Conservation (phyloP, 2,888 invertebrate species). For the Xestia ashworthii region DNA sequence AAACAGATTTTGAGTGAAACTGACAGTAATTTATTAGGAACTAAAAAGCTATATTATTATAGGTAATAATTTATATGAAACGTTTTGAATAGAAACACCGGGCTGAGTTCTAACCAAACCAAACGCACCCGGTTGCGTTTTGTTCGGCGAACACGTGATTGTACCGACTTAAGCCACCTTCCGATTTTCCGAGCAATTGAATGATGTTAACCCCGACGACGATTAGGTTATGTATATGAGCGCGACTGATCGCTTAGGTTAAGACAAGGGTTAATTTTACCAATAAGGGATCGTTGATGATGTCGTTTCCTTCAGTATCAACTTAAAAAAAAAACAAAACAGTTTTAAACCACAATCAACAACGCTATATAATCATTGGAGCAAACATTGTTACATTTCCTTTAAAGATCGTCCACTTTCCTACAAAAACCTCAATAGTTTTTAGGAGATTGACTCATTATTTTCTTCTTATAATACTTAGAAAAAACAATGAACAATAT, state of each 20-base stretch:
- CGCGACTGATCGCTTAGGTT: not conserved
- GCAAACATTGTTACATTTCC: not conserved
- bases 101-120: not conserved
- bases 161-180: not conserved
- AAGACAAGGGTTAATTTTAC: not conserved
- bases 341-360: not conserved
- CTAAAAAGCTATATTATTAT: not conserved
- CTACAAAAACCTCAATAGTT: not conserved
- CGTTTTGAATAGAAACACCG: not conserved
- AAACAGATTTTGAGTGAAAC: not conserved
- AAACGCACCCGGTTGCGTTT: not conserved
- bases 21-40: not conserved
- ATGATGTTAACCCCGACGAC: not conserved
- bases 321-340: not conserved
- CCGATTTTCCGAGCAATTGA: not conserved
- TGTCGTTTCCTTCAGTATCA: not conserved
- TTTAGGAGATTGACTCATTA: not conserved
- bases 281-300: not conserved
- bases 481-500: constrained; percentile 27
- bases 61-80: not conserved
- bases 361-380: not conserved
- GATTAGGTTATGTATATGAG: too few relatives aligned
- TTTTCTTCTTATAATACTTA: not conserved
- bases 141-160: not conserved
- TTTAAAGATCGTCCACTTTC: not conserved